phyloP scores from a whole-genome alignment of 2,113 vertebrate genomes.

The Saguinus midas region DNA sequence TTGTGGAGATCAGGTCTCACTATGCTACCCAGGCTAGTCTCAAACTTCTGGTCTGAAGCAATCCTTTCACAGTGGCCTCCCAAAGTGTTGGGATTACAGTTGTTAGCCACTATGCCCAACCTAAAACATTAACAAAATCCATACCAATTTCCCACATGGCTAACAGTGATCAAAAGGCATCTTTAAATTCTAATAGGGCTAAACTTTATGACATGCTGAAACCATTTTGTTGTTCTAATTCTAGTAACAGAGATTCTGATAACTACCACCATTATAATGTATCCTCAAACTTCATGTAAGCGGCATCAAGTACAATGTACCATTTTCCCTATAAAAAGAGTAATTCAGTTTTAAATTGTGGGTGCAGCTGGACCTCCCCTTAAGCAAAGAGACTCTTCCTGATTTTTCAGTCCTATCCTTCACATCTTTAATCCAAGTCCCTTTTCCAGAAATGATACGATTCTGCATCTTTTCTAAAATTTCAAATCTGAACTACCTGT shows the following conservation, averaged over 20 bases:
- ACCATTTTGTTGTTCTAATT: not conserved
- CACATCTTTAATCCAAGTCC: not conserved
- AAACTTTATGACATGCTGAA: not conserved
- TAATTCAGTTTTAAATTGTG: not conserved
- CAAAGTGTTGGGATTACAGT: too few relatives aligned
- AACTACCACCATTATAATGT: not conserved
- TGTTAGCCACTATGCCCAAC: too few relatives aligned
- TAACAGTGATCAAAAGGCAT: not conserved
- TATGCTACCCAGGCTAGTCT: too few relatives aligned
- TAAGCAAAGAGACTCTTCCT: not conserved
- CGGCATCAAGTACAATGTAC: not conserved
- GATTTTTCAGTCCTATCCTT: not conserved
- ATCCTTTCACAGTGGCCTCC: too few relatives aligned
- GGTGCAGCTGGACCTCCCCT: not conserved
- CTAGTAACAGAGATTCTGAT: not conserved
- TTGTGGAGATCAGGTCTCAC: too few relatives aligned
- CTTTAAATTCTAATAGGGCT: slow-evolving; percentile 10
- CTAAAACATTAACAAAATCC: not conserved
- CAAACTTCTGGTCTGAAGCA: too few relatives aligned
- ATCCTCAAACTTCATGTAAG: not conserved
- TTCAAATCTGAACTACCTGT: not conserved
- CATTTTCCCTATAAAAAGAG: not conserved
- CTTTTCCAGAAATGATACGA: not conserved
- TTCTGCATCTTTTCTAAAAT: not conserved
- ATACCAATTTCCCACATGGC: not conserved